phyloP scores from a whole-genome alignment of 2,888 invertebrate species.

The Meganola albula region DNA sequence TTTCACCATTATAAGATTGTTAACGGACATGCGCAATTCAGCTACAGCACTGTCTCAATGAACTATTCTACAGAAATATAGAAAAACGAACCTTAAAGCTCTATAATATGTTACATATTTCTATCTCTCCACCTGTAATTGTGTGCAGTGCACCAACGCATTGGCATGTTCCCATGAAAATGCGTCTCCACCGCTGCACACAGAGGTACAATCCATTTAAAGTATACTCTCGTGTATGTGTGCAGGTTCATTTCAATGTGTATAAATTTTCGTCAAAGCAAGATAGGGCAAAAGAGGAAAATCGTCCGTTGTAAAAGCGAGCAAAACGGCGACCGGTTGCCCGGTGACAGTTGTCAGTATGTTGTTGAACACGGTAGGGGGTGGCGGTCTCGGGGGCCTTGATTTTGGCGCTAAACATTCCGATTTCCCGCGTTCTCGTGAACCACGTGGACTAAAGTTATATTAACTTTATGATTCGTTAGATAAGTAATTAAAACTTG shows the following conservation, averaged over 20 bases:
- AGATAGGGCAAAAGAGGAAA: conserved; percentile 69
- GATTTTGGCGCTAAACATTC: conserved; percentile 50
- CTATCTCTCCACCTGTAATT: conserved; percentile 27
- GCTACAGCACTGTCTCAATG: conserved; percentile 40
- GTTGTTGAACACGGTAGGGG: conserved; percentile 53
- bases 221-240: conserved; percentile 54
- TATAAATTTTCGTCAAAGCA: conserved; percentile 64
- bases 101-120: conserved; percentile 38
- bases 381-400: conserved; percentile 56
- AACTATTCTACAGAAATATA: conserved; percentile 34
- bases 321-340: conserved; percentile 54
- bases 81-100: conserved; percentile 41
- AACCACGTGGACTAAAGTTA: conserved; percentile 47
- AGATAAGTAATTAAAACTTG: too few relatives aligned
- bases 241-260: conserved; percentile 51
- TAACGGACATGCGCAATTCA: conserved; percentile 67
- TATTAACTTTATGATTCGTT: conserved; percentile 32
- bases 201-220: conserved; percentile 29
- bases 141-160: conserved; percentile 65
- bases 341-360: conserved; percentile 65
- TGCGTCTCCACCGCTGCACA: conserved; percentile 47
- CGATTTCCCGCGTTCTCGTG: conserved; percentile 57
- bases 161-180: conserved; percentile 43
- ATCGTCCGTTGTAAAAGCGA: conserved; percentile 58
- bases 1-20: conserved; percentile 53